Evolutionary conservation across 2,888 invertebrate genomes (phyloP).

Genomic region (Tipula unca): DNA sequence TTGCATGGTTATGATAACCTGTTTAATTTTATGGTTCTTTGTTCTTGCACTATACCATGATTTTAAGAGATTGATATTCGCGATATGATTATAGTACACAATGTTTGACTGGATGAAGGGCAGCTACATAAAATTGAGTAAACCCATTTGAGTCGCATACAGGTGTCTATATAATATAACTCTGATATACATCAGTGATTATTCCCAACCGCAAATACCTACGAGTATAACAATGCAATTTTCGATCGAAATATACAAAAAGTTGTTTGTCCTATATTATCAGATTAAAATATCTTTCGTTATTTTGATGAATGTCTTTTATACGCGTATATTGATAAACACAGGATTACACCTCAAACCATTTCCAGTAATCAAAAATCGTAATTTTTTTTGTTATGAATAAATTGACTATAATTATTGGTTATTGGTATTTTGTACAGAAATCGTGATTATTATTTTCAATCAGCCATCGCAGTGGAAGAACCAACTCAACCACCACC

Average conservation of each 20-base stretch:
- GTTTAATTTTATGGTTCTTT: neutral
- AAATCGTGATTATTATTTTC: slow-evolving; percentile 8
- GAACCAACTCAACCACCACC: neutral
- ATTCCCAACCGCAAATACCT: neutral
- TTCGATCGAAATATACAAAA: neutral
- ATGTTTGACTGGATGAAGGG: neutral
- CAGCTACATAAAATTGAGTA: neutral
- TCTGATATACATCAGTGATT: neutral
- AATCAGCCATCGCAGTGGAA: neutral
- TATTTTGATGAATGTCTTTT: neutral
- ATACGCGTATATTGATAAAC: neutral
- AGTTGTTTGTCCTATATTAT: neutral
- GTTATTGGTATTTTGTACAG: neutral
- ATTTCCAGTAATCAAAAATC: neutral
- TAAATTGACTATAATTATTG: slow-evolving; percentile 8
- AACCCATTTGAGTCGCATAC: neutral
- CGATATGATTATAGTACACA: neutral
- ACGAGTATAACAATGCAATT: no score
- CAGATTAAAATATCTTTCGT: neutral
- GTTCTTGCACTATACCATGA: neutral
- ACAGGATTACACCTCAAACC: slow-evolving; percentile 2
- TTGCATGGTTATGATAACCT: neutral
- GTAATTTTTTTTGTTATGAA: neutral
- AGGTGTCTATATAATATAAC: neutral
- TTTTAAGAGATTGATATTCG: neutral